phyloP scores from a whole-genome alignment of 1,140 invertebrate species.

The Bicyclus anynana region DNA sequence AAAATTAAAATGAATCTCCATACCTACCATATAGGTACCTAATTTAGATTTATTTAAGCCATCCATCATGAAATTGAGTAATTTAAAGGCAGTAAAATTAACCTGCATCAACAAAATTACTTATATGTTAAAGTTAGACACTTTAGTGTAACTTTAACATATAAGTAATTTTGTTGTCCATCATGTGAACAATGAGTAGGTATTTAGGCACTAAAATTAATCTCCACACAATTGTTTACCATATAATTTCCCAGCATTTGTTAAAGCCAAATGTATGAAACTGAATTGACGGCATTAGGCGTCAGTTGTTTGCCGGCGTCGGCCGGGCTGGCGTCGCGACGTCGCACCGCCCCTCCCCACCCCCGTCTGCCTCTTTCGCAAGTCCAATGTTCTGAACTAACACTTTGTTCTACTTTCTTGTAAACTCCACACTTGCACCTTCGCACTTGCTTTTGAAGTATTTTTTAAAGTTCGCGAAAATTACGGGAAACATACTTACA shows the following conservation, averaged over 20 bases:
- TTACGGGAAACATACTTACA: too few species aligned
- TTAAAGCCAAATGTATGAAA: not conserved
- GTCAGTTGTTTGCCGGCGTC: conserved; percentile 54
- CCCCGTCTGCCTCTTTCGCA: conserved; percentile 1
- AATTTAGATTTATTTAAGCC: too few species aligned
- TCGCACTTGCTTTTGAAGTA: not conserved
- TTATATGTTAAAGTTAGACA: too few species aligned
- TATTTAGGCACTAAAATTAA: not conserved
- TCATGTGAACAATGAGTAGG: not conserved
- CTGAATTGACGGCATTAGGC: conserved; percentile 52
- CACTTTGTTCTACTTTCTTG: conserved; percentile 11
- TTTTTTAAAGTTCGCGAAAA: too few species aligned
- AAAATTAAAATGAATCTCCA: too few species aligned
- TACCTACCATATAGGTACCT: too few species aligned
- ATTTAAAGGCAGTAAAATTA: too few species aligned
- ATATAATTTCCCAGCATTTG: conserved; percentile 20
- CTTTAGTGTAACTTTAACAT: not conserved
- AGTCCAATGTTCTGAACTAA: conserved; percentile 9
- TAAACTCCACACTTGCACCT: not conserved
- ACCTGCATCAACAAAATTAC: too few species aligned
- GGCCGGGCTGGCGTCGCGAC: conserved; percentile 66
- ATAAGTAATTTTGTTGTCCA: not conserved
- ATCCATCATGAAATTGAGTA: too few species aligned
- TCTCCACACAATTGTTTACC: conserved; percentile 13
- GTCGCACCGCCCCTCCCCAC: conserved; percentile 38